A percentile compares a stretch with the other conserved stretches of the same genome.
These are phyloP conservation scores for Argopecten irradians DNA, from an alignment of 1,140 invertebrate species.

Conservation along the genomic window DNA sequence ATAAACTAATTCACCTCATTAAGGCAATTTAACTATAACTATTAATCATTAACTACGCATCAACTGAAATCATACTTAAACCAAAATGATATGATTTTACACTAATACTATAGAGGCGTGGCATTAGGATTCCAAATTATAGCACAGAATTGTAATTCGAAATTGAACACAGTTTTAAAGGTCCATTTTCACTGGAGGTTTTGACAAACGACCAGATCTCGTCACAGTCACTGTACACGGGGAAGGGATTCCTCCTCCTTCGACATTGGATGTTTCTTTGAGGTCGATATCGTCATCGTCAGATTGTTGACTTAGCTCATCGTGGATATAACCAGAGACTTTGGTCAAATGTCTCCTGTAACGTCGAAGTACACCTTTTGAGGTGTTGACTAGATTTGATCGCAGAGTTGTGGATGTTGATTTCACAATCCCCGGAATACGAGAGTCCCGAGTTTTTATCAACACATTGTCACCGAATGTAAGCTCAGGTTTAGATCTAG, in stretches of 20 bases:
- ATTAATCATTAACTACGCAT: too few species aligned
- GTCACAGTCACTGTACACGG: neutral
- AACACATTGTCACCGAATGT: neutral
- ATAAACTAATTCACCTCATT: too few species aligned
- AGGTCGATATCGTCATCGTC: too few species aligned
- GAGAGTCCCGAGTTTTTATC: neutral
- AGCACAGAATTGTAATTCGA: neutral
- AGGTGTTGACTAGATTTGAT: neutral
- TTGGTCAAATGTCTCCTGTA: neutral
- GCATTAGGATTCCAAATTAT: too few species aligned
- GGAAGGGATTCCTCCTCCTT: neutral
- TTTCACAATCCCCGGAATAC: neutral
- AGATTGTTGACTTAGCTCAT: neutral
- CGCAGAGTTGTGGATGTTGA: neutral
- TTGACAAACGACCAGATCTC: neutral
- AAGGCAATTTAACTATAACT: too few species aligned
- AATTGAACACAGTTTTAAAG: neutral
- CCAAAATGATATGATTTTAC: neutral
- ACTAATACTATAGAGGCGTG: too few species aligned
- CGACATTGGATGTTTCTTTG: too few species aligned
- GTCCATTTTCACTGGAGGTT: neutral
- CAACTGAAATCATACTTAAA: too few species aligned
- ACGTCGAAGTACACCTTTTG: neutral
- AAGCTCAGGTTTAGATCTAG: neutral
- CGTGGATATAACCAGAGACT: neutral